Evolutionary conservation across 2,888 invertebrate genomes (phyloP).

Genomic region (Rhingia campestris): DNA sequence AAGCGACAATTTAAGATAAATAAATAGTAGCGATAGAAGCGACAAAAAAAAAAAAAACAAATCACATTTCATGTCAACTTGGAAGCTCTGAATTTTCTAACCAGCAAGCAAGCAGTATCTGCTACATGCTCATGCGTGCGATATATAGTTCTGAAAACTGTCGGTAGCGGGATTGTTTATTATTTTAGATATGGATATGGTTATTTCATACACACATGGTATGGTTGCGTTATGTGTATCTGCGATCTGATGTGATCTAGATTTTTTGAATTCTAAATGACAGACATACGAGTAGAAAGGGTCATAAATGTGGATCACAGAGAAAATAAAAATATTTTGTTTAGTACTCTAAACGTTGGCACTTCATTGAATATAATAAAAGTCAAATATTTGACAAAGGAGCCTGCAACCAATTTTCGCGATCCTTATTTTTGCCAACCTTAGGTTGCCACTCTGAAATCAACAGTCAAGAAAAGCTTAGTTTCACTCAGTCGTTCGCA

Average conservation of each 20-base stretch:
- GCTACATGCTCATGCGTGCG: neutral
- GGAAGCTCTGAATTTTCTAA: neutral
- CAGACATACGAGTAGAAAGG: neutral
- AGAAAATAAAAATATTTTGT: no score
- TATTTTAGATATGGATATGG: conserved; percentile 37
- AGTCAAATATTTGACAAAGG: no score
- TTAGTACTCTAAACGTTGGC: no score
- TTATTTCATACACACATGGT: conserved; percentile 38
- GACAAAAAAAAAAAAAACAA: conserved; percentile 29
- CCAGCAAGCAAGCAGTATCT: neutral
- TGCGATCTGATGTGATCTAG: conserved; percentile 35
- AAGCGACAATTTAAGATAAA: conserved; percentile 66
- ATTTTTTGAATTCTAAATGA: conserved; percentile 9
- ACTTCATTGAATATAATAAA: no score
- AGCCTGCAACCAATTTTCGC: no score
- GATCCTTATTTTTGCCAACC: no score
- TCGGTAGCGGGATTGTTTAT: conserved; percentile 51
- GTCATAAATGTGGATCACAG: no score
- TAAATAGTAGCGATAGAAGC: conserved; percentile 37
- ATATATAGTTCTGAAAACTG: conserved; percentile 20
- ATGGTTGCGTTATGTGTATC: neutral
- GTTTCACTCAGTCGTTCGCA: no score
- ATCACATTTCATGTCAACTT: conserved; percentile 25
- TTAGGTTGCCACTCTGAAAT: no score
- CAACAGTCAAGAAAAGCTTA: no score